Evolutionary conservation across 2,113 vertebrate species (phyloP).

Genomic region (Anhinga anhinga): DNA sequence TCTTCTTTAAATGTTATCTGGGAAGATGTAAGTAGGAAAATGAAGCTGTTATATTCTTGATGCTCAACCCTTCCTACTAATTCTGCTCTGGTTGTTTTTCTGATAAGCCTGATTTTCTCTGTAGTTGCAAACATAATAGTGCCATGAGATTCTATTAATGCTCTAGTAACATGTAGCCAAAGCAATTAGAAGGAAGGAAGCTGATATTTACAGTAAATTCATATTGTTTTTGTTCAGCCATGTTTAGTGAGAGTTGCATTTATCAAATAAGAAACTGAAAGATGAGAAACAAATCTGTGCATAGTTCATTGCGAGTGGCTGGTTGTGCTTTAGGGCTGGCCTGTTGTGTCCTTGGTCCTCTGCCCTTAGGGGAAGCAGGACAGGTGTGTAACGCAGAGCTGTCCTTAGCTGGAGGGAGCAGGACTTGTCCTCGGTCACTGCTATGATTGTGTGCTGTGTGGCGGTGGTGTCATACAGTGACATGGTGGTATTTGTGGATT

Average conservation of each 20-base stretch:
- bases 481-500: not conserved
- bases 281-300: not conserved
- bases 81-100: not conserved
- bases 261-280: not conserved
- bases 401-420: not conserved
- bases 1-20: not conserved
- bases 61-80: not conserved
- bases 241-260: not conserved
- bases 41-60: not conserved
- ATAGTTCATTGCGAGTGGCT: not conserved
- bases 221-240: not conserved
- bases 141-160: not conserved
- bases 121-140: not conserved
- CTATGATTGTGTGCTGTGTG: not conserved
- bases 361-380: not conserved
- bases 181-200: not conserved
- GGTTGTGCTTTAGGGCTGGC: not conserved
- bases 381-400: not conserved
- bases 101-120: not conserved
- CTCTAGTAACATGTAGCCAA: not conserved
- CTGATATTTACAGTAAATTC: not conserved
- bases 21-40: not conserved
- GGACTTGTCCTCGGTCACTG: not conserved
- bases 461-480: accelerated
- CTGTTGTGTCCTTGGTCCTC: not conserved